Evolutionary conservation across 2,888 invertebrate genomes (phyloP).

Genomic region (Sialis lutaria): DNA sequence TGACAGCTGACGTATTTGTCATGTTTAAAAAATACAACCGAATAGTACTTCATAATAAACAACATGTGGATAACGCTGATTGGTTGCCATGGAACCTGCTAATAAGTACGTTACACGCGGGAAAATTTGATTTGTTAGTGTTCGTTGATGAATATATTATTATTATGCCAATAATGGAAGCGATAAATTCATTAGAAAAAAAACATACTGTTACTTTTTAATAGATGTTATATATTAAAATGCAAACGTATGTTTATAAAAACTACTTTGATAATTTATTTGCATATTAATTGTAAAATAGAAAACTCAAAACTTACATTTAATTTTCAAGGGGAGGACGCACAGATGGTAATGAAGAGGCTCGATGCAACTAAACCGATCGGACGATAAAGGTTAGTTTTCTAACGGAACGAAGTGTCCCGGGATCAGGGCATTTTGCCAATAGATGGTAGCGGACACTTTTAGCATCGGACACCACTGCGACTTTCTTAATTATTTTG

Average conservation of each 20-base stretch:
- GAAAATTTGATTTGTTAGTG: not conserved
- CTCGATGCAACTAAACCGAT: not conserved
- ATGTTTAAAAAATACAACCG: no score
- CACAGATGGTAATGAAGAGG: not conserved
- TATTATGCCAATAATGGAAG: no score
- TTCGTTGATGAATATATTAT: no score
- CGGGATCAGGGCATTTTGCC: conserved; percentile 38
- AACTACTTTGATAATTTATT: no score
- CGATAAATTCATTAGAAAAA: no score
- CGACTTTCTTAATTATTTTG: conserved; percentile 66
- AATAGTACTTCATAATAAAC: no score
- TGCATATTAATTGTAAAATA: no score
- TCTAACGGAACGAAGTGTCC: conserved; percentile 22
- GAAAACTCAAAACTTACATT: not conserved
- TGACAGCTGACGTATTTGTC: no score
- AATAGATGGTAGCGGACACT: conserved; percentile 28
- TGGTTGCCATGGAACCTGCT: not conserved
- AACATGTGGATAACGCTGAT: not conserved
- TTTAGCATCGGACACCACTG: conserved; percentile 39
- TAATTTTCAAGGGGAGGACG: not conserved
- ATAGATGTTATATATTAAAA: no score
- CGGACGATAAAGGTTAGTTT: not conserved
- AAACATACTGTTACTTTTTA: no score
- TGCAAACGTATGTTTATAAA: no score
- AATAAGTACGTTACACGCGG: not conserved